These are phyloP conservation scores for Thaumetopoea pityocampa DNA, from an alignment of 1,140 invertebrate genomes.

Conservation along the genomic window DNA sequence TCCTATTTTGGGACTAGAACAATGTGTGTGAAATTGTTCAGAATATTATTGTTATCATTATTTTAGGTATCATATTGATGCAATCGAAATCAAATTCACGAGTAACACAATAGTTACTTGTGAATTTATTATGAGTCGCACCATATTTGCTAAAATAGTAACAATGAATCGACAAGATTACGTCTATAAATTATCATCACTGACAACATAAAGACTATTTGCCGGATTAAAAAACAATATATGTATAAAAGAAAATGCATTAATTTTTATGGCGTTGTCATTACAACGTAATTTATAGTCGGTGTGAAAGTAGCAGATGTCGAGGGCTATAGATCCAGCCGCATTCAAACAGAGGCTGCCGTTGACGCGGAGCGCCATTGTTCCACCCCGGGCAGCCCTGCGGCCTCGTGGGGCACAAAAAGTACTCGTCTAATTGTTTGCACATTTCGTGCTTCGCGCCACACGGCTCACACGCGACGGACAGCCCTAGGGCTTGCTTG, in stretches of 20 bases:
- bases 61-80: no score
- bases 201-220: no score
- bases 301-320: conserved; percentile 59
- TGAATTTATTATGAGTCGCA: no score
- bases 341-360: conserved; percentile 50
- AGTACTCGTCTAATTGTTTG: conserved; percentile 67
- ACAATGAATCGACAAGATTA: no score
- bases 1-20: no score
- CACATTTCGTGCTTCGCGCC: conserved; percentile 56
- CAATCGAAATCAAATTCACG: no score
- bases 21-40: no score
- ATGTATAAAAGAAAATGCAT: conserved; percentile 2
- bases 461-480: conserved; percentile 13
- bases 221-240: no score
- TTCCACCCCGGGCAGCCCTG: conserved; percentile 38
- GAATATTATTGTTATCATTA: no score
- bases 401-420: conserved; percentile 53
- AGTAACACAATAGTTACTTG: no score
- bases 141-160: no score
- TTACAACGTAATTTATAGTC: conserved; percentile 32
- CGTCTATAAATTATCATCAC: no score
- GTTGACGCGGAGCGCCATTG: conserved; percentile 59
- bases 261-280: conserved; percentile 9
- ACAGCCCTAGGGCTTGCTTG: not conserved
- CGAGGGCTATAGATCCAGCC: conserved; percentile 36